Conservation (phyloP, 2,888 invertebrate genomes). For the Morpho helenor region DNA sequence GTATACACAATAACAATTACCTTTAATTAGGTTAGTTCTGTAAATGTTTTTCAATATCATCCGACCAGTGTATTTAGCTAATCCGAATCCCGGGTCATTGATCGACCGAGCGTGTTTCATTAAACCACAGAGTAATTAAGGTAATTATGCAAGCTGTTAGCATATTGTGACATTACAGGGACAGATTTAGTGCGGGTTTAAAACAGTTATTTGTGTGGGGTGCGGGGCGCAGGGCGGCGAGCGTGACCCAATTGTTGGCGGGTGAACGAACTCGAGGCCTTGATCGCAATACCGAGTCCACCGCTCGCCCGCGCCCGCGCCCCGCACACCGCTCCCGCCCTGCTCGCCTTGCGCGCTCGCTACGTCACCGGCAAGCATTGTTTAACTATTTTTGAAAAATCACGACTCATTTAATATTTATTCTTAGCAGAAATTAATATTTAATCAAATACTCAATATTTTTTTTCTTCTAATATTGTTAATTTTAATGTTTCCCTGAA, state of each 20-base stretch:
- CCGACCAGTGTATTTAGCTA: conserved; percentile 12
- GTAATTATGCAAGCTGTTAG: conserved; percentile 26
- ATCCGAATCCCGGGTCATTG: conserved; percentile 18
- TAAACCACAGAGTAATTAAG: conserved; percentile 20
- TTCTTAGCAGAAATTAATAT: not conserved
- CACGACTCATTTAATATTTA: conserved; percentile 9
- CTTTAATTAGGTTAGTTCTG: not conserved
- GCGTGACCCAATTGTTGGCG: conserved; percentile 70
- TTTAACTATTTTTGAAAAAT: conserved; percentile 40
- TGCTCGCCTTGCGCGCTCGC: conserved; percentile 25
- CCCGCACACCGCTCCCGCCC: conserved; percentile 25
- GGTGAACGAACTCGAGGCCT: conserved; percentile 77
- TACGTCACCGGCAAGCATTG: conserved; percentile 44
- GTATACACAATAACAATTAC: too few relatives aligned
- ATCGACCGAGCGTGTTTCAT: conserved; percentile 7
- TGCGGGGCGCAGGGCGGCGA: conserved; percentile 51
- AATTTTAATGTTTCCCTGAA: too few relatives aligned
- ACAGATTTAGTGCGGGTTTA: conserved; percentile 63
- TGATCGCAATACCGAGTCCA: conserved; percentile 71
- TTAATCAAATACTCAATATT: not conserved
- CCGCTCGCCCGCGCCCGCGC: conserved; percentile 33
- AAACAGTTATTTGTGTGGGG: conserved; percentile 65
- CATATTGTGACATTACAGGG: conserved; percentile 62
- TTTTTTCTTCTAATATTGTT: too few relatives aligned
- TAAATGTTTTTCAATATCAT: conserved; percentile 25